These are phyloP conservation scores for Helleia helle DNA, from an alignment of 2,888 invertebrate species.

Conservation along the genomic window DNA sequence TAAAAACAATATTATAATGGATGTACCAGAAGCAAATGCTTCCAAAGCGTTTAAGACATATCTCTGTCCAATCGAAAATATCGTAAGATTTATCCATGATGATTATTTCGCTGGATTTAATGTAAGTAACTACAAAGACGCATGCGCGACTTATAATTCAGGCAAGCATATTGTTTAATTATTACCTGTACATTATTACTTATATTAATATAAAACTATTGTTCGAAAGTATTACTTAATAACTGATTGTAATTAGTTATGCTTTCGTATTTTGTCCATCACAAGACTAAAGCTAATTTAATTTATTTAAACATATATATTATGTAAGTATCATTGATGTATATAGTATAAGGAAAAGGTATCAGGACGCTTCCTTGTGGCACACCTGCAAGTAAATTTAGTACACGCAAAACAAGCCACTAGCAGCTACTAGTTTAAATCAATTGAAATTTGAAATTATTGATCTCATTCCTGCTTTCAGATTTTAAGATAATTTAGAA, in stretches of 20 bases:
- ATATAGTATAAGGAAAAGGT: background rate
- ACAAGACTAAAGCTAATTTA: background rate
- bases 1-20: constrained; percentile 65
- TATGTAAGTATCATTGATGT: background rate
- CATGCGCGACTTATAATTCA: constrained; percentile 72
- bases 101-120: constrained; percentile 89
- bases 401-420: too few species aligned
- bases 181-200: background rate
- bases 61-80: constrained; percentile 89
- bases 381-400: background rate
- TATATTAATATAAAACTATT: background rate
- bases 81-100: constrained; percentile 89
- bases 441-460: too few species aligned
- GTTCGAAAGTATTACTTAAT: background rate
- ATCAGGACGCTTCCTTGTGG: background rate
- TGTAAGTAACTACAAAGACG: constrained; percentile 91
- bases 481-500: too few species aligned
- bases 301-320: background rate
- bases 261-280: background rate
- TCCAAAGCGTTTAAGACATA: constrained; percentile 61
- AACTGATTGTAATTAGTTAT: background rate
- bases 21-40: constrained; percentile 49
- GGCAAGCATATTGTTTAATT: constrained; percentile 12
- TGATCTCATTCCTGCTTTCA: too few species aligned
- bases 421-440: too few species aligned